Evolutionary conservation across 1,140 invertebrate species (phyloP).

Genomic region (Ptiloglossa arizonensis): DNA sequence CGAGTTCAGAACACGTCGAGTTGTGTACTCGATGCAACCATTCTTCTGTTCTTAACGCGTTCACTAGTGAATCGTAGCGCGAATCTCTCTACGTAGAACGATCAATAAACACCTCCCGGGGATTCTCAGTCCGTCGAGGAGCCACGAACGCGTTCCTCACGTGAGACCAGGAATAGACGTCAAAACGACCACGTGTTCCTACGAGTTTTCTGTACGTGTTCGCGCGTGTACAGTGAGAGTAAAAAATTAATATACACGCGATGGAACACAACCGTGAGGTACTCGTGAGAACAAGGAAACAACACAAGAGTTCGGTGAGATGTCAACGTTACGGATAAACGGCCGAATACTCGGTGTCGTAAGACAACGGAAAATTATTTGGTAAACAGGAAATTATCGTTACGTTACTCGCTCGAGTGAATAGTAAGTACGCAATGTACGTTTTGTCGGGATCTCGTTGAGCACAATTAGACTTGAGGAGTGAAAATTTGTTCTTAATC

Average conservation of each 20-base stretch:
- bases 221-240: constrained; percentile 7
- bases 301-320: neutral
- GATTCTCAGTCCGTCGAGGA: constrained; percentile 31
- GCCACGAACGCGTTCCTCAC: constrained; percentile 30
- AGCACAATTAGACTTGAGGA: neutral
- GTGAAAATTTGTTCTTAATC: neutral
- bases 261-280: no score
- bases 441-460: neutral
- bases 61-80: constrained; percentile 17
- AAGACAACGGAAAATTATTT: neutral
- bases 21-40: neutral
- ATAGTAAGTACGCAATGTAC: neutral
- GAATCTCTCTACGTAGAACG: constrained; percentile 1
- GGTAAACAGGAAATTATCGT: neutral
- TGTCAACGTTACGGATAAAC: neutral
- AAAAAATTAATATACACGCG: neutral
- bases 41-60: no score
- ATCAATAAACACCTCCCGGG: constrained; percentile 50
- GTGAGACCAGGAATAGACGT: constrained; percentile 40
- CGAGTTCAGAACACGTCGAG: neutral
- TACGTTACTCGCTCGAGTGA: neutral
- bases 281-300: neutral
- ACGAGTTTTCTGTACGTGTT: constrained; percentile 25
- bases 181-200: constrained; percentile 42
- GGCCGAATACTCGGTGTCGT: neutral